A percentile compares a stretch with the other conserved stretches of the same genome.
phyloP scores from a whole-genome alignment of 2,888 invertebrate genomes.

The Dryomyza anilis region DNA sequence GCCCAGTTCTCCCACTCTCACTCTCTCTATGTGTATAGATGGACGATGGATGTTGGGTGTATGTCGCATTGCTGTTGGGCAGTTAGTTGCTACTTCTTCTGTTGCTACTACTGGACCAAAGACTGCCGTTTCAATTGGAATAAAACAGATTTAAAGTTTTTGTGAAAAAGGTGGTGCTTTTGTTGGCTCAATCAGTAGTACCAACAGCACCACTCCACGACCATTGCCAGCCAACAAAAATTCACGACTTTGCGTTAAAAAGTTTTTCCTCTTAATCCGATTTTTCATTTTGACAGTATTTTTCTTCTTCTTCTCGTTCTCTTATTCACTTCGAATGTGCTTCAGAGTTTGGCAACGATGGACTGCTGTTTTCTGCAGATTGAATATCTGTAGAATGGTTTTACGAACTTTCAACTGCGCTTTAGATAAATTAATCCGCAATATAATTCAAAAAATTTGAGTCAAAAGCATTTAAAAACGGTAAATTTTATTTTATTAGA shows the following conservation, averaged over 20 bases:
- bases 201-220: background rate
- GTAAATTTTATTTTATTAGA: no score
- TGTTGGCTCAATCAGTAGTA: background rate
- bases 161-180: conserved; percentile 7
- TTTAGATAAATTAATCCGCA: no score
- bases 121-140: conserved; percentile 1
- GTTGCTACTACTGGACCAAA: background rate
- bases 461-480: no score
- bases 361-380: no score
- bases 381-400: no score
- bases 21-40: background rate
- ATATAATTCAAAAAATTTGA: no score
- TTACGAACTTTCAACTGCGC: no score
- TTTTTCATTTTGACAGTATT: conserved; percentile 33
- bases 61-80: background rate
- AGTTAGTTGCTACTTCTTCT: background rate
- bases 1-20: background rate
- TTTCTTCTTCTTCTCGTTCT: no score
- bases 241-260: conserved; percentile 15
- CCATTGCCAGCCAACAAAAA: conserved; percentile 5
- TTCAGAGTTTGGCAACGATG: no score
- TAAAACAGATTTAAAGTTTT: conserved; percentile 22
- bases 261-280: conserved; percentile 33
- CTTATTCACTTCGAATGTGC: conserved; percentile 17
- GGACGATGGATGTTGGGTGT: no score